Conservation (phyloP, 1,140 invertebrate genomes). For the Rhagoletis pomonella region DNA sequence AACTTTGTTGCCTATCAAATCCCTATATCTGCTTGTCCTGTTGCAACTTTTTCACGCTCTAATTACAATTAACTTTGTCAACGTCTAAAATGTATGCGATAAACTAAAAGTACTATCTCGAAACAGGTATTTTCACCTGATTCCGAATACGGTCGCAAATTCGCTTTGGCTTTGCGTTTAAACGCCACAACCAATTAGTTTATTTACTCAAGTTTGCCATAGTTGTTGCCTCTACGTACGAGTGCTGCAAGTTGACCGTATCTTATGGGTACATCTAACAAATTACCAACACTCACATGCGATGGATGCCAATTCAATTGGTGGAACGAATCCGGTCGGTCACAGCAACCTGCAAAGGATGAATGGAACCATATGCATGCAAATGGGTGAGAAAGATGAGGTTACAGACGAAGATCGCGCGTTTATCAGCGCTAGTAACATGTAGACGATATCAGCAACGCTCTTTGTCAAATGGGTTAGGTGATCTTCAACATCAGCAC, state of each 20-base stretch:
- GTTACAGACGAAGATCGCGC: background rate
- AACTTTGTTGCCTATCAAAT: no score
- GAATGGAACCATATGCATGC: constrained; percentile 13
- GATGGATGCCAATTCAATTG: background rate
- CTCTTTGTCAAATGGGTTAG: constrained; percentile 15
- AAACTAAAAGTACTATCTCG: constrained; percentile 6
- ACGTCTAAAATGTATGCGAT: background rate
- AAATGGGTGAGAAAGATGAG: background rate
- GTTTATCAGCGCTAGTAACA: constrained; percentile 23
- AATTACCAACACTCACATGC: constrained; percentile 20
- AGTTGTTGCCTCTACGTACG: background rate
- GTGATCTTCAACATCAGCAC: constrained; percentile 24
- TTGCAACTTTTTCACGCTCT: background rate
- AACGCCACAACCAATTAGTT: background rate
- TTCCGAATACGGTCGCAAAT: background rate
- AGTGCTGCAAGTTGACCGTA: background rate
- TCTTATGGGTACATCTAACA: constrained; percentile 46
- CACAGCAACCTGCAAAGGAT: background rate
- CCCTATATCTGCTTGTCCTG: no score
- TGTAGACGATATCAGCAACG: background rate
- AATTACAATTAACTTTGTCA: background rate
- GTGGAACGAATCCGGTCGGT: background rate
- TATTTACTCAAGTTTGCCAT: constrained; percentile 7
- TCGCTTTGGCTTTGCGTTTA: background rate
- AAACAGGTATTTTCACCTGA: background rate